Conservation (phyloP, 2,888 invertebrate species). For the Chymomyza caudatula region DNA sequence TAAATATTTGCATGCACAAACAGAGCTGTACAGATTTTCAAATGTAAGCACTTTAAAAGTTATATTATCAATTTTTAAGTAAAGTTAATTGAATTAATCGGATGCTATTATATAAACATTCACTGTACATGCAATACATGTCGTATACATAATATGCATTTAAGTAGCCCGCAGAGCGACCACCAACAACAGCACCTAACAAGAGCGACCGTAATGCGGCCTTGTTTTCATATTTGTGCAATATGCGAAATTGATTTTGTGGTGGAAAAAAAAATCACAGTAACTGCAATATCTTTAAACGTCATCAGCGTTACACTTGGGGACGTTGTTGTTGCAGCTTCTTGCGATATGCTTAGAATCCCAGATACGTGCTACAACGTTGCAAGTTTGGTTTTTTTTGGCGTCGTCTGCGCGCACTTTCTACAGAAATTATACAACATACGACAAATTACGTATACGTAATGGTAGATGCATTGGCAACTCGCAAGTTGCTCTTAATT, state of each 20-base stretch:
- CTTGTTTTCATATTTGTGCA: conserved; percentile 28
- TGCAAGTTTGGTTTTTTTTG: background rate
- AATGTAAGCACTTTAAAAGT: too few relatives aligned
- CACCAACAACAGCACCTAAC: too few relatives aligned
- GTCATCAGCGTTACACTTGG: background rate
- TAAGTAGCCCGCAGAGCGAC: too few relatives aligned
- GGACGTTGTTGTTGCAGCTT: background rate
- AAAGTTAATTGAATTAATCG: too few relatives aligned
- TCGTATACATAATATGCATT: too few relatives aligned
- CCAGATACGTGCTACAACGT: background rate
- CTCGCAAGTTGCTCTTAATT: conserved; percentile 46
- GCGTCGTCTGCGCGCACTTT: background rate
- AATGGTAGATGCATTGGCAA: background rate
- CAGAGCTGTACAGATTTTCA: too few relatives aligned
- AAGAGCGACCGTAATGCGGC: too few relatives aligned
- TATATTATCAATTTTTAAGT: too few relatives aligned
- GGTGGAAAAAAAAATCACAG: conserved; percentile 5
- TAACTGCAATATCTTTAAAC: too few relatives aligned
- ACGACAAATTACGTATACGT: background rate
- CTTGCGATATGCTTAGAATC: background rate
- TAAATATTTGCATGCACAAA: too few relatives aligned
- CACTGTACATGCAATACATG: too few relatives aligned
- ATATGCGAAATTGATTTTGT: conserved; percentile 29
- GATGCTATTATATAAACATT: too few relatives aligned
- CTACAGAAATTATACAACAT: background rate